These are phyloP conservation scores for Zaprionus inermis DNA, from an alignment of 1,140 invertebrate species.

Conservation along the genomic window DNA sequence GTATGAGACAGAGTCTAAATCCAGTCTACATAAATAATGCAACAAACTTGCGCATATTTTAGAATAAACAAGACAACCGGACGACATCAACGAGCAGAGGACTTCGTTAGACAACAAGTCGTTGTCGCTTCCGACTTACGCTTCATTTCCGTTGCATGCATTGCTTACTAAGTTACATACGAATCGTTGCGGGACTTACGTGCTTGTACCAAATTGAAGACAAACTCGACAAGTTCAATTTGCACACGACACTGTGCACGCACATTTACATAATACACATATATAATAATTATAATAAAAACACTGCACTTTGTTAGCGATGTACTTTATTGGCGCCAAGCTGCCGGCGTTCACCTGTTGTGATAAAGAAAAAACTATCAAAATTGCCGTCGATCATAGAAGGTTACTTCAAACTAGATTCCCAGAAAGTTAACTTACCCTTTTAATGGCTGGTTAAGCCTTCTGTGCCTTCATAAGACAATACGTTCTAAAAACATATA, in stretches of 20 bases:
- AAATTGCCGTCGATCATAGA: not conserved
- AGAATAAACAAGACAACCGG: constrained; percentile 35
- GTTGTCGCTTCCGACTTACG: constrained; percentile 56
- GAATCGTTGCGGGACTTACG: constrained; percentile 48
- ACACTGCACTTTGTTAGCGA: not conserved
- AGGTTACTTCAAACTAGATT: not conserved
- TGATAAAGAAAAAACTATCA: not conserved
- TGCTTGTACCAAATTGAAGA: constrained; percentile 19
- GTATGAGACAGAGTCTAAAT: not conserved
- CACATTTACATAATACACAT: constrained; percentile 26
- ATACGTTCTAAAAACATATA: not conserved
- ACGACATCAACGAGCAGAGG: constrained; percentile 26
- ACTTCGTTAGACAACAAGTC: constrained; percentile 67
- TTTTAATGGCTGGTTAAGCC: not conserved
- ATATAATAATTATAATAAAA: constrained; percentile 13
- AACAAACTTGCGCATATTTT: constrained; percentile 67
- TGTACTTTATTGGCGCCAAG: not conserved
- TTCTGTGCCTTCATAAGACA: not conserved
- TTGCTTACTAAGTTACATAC: constrained; percentile 37
- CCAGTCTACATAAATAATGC: constrained; percentile 53
- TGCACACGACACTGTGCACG: constrained; percentile 5
- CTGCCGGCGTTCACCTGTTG: constrained; percentile 2
- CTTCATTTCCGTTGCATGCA: constrained; percentile 60
- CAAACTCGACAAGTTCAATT: constrained; percentile 1
- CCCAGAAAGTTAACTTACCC: not conserved